Percentiles rank a stretch among this genome's conserved stretches.
Conservation (phyloP, 2,888 invertebrate species). For the Sceliomorpha sp. region DNA sequence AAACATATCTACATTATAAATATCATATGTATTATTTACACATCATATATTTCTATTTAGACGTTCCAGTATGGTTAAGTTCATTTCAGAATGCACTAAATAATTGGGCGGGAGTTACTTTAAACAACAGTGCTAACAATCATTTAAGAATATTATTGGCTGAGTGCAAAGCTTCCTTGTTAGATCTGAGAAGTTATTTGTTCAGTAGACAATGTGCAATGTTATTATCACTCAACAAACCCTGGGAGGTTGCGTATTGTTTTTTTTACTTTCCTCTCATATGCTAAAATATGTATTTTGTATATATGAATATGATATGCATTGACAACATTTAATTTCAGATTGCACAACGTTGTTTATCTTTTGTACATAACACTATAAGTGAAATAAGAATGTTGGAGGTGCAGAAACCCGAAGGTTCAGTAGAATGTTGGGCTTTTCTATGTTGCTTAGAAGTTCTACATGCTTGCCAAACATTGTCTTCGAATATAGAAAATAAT, state of each 20-base stretch:
- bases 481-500: conserved; percentile 84
- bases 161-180: conserved; percentile 84
- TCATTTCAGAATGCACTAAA: conserved; percentile 90
- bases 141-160: conserved; percentile 79
- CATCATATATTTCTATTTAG: conserved; percentile 78
- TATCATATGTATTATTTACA: conserved; percentile 39
- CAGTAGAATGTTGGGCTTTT: conserved; percentile 95
- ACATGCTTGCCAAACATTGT: conserved; percentile 87
- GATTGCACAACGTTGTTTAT: conserved; percentile 93
- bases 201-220: conserved; percentile 96
- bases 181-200: conserved; percentile 96
- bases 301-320: too few relatives aligned
- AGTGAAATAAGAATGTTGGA: conserved; percentile 92
- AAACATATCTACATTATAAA: background rate
- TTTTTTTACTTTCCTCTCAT: conserved; percentile 5
- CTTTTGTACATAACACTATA: conserved; percentile 93
- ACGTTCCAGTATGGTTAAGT: conserved; percentile 91
- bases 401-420: conserved; percentile 89
- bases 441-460: conserved; percentile 94
- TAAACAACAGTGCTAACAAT: conserved; percentile 84
- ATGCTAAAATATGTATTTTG: background rate
- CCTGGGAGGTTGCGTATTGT: conserved; percentile 87
- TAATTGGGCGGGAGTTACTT: conserved; percentile 87
- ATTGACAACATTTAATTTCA: too few relatives aligned
- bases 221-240: conserved; percentile 86